Conservation (phyloP, 1,140 invertebrate species). For the Drosophila sp. region DNA sequence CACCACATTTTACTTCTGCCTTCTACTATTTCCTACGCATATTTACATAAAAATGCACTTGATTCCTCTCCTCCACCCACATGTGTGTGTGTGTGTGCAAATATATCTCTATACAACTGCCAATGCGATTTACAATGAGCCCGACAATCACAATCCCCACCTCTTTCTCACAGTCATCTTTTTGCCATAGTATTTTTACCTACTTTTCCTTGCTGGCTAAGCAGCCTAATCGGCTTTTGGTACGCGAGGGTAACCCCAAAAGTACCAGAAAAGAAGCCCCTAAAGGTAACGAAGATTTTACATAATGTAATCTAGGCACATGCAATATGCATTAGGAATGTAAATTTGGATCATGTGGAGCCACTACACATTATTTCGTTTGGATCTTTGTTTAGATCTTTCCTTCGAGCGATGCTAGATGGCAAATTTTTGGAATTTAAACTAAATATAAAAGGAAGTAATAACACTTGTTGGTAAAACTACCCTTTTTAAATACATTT, state of each 20-base stretch:
- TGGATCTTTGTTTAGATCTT: too few species aligned
- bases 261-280: not conserved
- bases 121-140: conserved; percentile 53
- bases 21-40: conserved; percentile 39
- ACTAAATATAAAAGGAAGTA: too few species aligned
- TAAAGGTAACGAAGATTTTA: not conserved
- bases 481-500: too few species aligned
- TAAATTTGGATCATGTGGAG: too few species aligned
- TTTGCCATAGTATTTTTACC: not conserved
- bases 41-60: conserved; percentile 80
- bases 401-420: too few species aligned
- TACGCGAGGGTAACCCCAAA: not conserved
- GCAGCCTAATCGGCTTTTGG: conserved; percentile 66
- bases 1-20: conserved; percentile 51
- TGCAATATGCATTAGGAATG: too few species aligned
- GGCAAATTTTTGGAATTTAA: too few species aligned
- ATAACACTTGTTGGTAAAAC: too few species aligned
- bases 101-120: conserved; percentile 61
- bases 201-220: conserved; percentile 46
- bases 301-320: too few species aligned
- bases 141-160: conserved; percentile 26
- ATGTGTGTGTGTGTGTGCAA: conserved; percentile 22
- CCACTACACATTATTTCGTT: too few species aligned
- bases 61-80: conserved; percentile 32
- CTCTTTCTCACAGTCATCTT: not conserved